phyloP scores from a whole-genome alignment of 2,113 vertebrate genomes.

The Scophthalmus maximus region DNA sequence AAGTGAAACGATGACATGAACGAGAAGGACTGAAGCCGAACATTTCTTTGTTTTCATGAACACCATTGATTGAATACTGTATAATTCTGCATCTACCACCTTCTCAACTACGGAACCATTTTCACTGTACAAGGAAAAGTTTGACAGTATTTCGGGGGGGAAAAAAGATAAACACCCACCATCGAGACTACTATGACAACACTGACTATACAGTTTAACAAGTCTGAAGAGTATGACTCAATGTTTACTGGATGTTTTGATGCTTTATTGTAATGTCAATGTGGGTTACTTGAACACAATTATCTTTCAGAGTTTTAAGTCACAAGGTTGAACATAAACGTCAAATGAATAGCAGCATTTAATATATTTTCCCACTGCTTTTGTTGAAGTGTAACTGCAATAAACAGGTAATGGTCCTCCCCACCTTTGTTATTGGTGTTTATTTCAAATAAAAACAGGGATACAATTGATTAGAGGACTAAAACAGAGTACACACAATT shows the following conservation, averaged over 20 bases:
- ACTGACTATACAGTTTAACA: not conserved
- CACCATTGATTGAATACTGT: not conserved
- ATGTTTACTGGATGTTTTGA: not conserved
- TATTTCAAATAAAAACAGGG: slow-evolving; percentile 17
- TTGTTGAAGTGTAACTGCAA: not conserved
- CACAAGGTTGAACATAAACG: not conserved
- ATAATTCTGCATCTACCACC: no score
- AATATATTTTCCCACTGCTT: not conserved
- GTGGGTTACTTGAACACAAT: not conserved
- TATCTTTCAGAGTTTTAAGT: not conserved
- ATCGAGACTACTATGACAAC: no score
- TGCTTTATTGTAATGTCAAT: not conserved
- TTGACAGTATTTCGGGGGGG: no score
- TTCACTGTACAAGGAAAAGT: no score
- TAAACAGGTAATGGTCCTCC: not conserved
- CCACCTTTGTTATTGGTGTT: not conserved
- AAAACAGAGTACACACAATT: not conserved
- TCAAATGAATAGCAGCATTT: not conserved
- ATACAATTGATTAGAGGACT: slow-evolving; percentile 14
- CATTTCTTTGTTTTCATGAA: not conserved
- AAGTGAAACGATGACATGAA: no score
- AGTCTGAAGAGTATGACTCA: not conserved
- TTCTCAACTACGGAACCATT: no score
- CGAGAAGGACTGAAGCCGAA: no score
- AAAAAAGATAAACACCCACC: not conserved